Evolutionary conservation across 1,140 invertebrate genomes (phyloP), one percentile per base, ranked within the genome.

Genomic region (Trichonephila clavata): DNA sequence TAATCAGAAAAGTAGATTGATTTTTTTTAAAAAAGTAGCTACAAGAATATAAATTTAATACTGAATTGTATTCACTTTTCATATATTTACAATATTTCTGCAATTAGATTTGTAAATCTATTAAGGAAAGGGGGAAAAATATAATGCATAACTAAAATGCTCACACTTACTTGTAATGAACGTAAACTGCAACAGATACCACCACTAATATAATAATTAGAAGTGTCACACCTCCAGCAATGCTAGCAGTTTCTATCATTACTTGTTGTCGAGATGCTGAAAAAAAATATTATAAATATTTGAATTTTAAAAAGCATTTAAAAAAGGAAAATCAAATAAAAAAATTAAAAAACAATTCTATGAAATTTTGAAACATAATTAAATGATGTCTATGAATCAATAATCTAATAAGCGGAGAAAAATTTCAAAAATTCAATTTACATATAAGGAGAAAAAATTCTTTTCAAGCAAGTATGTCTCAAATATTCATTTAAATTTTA

Each of bases 201-300:
- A 98, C 97, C 96, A 98, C 97, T 95, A 98, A 97, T 93, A 98
- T 97, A 95, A 99, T 97, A 95, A 98, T 97, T 95, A 98, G 98
- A 96, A 98, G 97, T 94, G 97, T 98, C 93, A 98, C 98, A 95
- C 98, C 98, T 95, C 98, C 98, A 93, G 98, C 98, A 96, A 99
- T 98, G 95, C 98, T 98, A 94, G 98, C 98, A 95, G 97, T 98
- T 96, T 98, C 98, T 95, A 98, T 96, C 97, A 98, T 97, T 94
- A 98, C 97, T 90, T 91, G 88, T 24, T 94, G 86, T 43, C 92
- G 92, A 8, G 90, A 92, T 50, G 94, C 94, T 94, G 50, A 61
- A 94, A 92, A 32, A 83, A 32, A 83, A 88, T 20, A 63, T 59
- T 39, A 65, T 7, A 60, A 87, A 81, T 77, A 84, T 63, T 83